A percentile compares a stretch with the other conserved stretches of the same genome.
Evolutionary conservation across 2,888 invertebrate genomes (phyloP).

Genomic region (Phlogophora meticulosa): DNA sequence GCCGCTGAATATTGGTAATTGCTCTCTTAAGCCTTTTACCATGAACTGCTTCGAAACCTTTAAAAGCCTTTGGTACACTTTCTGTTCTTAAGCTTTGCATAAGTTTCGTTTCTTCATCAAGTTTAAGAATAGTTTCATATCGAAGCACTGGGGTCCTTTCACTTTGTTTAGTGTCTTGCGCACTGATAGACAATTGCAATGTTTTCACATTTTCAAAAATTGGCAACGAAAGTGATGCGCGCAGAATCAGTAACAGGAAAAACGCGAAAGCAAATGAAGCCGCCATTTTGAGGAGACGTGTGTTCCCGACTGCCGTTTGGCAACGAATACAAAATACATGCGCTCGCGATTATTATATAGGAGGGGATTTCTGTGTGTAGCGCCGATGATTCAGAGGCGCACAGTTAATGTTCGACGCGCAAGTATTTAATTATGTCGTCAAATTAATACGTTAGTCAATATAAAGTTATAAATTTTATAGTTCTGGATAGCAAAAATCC

Average conservation of each 20-base stretch:
- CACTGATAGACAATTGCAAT: slow-evolving; percentile 8
- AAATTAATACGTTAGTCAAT: neutral
- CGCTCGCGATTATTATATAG: slow-evolving; percentile 27
- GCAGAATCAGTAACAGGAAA: neutral
- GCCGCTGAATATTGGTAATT: rapidly evolving
- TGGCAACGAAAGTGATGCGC: slow-evolving; percentile 10
- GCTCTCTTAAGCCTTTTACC: neutral
- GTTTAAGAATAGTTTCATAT: neutral
- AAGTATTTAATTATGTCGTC: too few species aligned
- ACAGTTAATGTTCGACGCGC: too few species aligned
- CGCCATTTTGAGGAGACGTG: slow-evolving; percentile 15
- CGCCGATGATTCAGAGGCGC: neutral
- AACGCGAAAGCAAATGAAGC: neutral
- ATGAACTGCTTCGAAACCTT: neutral
- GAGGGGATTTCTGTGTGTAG: neutral
- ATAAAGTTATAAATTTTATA: neutral
- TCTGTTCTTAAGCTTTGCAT: neutral
- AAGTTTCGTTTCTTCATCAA: slow-evolving; percentile 1
- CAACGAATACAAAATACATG: slow-evolving; percentile 5
- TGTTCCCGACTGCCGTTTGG: rapidly evolving
- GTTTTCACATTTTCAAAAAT: neutral
- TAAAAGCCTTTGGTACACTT: slow-evolving; percentile 2
- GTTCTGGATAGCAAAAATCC: neutral
- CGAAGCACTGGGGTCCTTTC: neutral
- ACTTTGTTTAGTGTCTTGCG: neutral